Evolutionary conservation across 2,888 invertebrate genomes (phyloP).

Genomic region (Malthinus seriepunctatus): DNA sequence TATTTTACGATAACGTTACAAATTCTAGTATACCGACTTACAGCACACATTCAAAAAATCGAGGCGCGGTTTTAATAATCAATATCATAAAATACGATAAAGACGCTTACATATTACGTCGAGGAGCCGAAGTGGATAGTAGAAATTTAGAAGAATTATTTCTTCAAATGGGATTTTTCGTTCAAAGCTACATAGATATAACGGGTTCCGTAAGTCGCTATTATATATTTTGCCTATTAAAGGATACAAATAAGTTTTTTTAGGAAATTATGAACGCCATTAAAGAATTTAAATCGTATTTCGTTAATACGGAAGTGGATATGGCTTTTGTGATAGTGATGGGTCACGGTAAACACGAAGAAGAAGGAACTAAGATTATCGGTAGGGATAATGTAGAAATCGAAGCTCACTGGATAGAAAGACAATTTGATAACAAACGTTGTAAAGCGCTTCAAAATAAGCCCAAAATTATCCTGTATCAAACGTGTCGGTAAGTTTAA

Average conservation of each 20-base stretch:
- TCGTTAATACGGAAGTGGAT: conserved; percentile 50
- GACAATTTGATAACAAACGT: conserved; percentile 62
- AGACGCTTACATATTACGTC: conserved; percentile 52
- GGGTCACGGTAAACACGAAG: conserved; percentile 64
- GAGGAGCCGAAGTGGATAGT: conserved; percentile 63
- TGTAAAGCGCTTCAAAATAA: conserved; percentile 61
- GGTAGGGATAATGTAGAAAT: conserved; percentile 61
- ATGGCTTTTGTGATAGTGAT: conserved; percentile 68
- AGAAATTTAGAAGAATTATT: conserved; percentile 64
- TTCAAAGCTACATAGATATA: conserved; percentile 53
- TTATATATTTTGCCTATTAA: neutral
- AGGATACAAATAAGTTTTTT: neutral
- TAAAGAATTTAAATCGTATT: conserved; percentile 50
- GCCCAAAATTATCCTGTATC: conserved; percentile 74
- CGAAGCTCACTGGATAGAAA: conserved; percentile 58
- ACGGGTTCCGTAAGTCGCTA: conserved; percentile 47
- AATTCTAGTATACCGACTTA: conserved; percentile 55
- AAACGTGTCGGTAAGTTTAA: conserved; percentile 63
- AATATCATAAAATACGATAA: conserved; percentile 62
- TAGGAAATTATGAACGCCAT: conserved; percentile 41
- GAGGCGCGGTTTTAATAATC: conserved; percentile 65
- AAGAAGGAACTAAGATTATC: conserved; percentile 57
- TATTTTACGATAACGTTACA: conserved; percentile 47
- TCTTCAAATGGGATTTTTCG: conserved; percentile 61
- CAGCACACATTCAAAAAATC: conserved; percentile 58